Percentiles rank a stretch among this genome's conserved stretches.
These are phyloP conservation scores for Gavialis gangeticus DNA, from an alignment of 2,113 vertebrate genomes.

Conservation along the genomic window DNA sequence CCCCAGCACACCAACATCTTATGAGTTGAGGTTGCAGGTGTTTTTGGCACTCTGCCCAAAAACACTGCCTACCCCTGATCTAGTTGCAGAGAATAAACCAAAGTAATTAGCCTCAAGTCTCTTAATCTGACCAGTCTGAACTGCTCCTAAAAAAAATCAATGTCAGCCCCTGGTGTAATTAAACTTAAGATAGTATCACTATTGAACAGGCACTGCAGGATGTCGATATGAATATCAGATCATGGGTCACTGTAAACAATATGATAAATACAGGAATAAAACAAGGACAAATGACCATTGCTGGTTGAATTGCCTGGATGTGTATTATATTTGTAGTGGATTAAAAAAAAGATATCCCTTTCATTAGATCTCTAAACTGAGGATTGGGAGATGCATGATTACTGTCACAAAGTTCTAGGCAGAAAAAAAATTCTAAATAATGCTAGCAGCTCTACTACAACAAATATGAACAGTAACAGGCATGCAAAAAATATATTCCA, in stretches of 20 bases:
- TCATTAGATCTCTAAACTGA: conserved; percentile 25
- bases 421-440: conserved; percentile 61
- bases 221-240: background rate
- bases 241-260: background rate
- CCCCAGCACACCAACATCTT: too few species aligned
- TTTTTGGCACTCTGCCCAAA: too few species aligned
- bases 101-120: conserved; percentile 2
- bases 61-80: too few species aligned
- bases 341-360: conserved; percentile 29
- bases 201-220: background rate
- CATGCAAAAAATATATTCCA: conserved; percentile 67
- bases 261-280: background rate
- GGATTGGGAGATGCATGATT: conserved; percentile 45
- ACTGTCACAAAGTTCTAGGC: conserved; percentile 58
- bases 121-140: background rate
- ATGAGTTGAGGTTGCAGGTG: too few species aligned
- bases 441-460: conserved; percentile 58
- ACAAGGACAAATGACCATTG: background rate
- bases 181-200: background rate
- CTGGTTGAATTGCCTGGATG: background rate
- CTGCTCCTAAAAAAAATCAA: background rate
- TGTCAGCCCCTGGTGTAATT: background rate
- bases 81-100: conserved; percentile 22
- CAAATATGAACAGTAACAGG: conserved; percentile 68
- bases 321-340: background rate